These are phyloP conservation scores for Heteractis magnifica DNA, from an alignment of 92 coral and sea anemone genomes.

Conservation along the genomic window DNA sequence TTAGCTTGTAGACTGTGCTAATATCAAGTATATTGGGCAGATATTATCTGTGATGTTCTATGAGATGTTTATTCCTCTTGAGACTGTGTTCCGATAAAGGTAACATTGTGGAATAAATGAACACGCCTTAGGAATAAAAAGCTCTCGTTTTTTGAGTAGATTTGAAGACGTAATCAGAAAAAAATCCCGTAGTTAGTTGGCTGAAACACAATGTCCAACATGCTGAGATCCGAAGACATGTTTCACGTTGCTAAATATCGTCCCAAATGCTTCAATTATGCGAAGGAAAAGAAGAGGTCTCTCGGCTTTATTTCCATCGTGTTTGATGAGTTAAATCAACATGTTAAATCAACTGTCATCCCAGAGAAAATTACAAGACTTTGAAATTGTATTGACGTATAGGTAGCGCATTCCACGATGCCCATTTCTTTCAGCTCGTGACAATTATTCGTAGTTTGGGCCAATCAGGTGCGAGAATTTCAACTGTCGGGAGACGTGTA, in stretches of 20 bases:
- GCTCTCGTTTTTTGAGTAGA: background rate
- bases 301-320: constrained; percentile 22
- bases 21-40: constrained; percentile 5
- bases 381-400: constrained; percentile 51
- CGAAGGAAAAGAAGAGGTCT: constrained; percentile 31
- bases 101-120: background rate
- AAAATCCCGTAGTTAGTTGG: background rate
- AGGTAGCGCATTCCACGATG: constrained; percentile 35
- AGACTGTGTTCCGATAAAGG: background rate
- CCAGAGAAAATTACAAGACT: constrained; percentile 47
- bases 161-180: background rate
- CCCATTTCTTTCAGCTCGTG: constrained; percentile 65
- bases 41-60: constrained; percentile 6
- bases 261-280: constrained; percentile 61
- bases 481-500: constrained; percentile 40
- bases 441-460: constrained; percentile 60
- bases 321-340: constrained; percentile 67
- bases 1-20: background rate
- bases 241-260: background rate
- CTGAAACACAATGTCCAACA: background rate
- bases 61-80: constrained; percentile 13
- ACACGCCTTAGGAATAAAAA: background rate
- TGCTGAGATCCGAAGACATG: background rate
- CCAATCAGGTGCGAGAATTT: constrained; percentile 69
- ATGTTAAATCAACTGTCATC: constrained; percentile 46